Evolutionary conservation across 1,140 invertebrate species (phyloP).

Genomic region (Sinonovacula constricta): DNA sequence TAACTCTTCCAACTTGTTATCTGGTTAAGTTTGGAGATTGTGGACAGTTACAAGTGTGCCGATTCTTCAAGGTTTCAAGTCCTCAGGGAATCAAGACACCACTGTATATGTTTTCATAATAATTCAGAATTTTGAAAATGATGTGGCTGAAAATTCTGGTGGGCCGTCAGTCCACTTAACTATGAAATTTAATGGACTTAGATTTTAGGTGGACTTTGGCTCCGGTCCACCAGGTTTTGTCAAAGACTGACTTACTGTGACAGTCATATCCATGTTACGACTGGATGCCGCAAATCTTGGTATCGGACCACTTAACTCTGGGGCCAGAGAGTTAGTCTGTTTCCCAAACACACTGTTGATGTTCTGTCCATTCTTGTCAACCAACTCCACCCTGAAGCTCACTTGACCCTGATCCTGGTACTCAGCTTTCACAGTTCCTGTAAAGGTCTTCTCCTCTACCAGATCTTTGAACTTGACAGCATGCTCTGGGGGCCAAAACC

Average conservation of each 20-base stretch:
- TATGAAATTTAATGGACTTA: too few species aligned
- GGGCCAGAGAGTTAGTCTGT: conserved; percentile 29
- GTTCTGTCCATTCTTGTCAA: conserved; percentile 56
- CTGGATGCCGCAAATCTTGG: conserved; percentile 28
- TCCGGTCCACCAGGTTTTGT: too few species aligned
- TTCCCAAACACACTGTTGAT: conserved; percentile 65
- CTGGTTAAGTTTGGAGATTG: too few species aligned
- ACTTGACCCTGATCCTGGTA: conserved; percentile 36
- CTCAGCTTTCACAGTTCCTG: conserved; percentile 55
- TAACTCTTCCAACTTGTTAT: too few species aligned
- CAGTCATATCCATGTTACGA: conserved; percentile 27
- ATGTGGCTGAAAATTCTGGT: too few species aligned
- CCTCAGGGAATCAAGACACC: too few species aligned
- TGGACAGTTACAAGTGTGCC: too few species aligned
- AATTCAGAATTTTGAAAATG: too few species aligned
- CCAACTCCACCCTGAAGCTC: conserved; percentile 58
- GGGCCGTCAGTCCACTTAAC: too few species aligned
- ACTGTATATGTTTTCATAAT: too few species aligned
- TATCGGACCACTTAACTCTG: neutral
- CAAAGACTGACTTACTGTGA: conserved; percentile 36
- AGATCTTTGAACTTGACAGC: conserved; percentile 72
- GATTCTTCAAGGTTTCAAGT: too few species aligned
- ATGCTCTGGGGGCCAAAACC: conserved; percentile 73
- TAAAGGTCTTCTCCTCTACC: conserved; percentile 66
- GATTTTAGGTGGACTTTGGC: too few species aligned